These are phyloP conservation scores for Channallabes apus DNA, from an alignment of 2,797 vertebrate genomes.

Conservation along the genomic window DNA sequence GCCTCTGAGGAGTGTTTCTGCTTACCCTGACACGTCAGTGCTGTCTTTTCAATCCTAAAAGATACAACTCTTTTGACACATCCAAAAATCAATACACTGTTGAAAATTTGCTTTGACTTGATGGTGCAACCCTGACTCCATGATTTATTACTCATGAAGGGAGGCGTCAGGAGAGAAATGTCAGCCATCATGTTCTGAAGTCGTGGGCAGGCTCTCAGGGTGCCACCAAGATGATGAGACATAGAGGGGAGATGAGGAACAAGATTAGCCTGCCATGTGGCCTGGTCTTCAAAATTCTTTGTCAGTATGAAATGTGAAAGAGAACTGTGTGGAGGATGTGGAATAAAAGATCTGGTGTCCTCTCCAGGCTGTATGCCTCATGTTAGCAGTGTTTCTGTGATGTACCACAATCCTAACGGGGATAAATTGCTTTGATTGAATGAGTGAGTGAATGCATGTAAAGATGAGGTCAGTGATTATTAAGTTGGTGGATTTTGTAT, in stretches of 20 bases:
- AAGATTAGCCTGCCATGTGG: conserved; percentile 19
- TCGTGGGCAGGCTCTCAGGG: conserved; percentile 21
- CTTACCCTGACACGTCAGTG: conserved; percentile 44
- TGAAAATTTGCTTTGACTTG: conserved; percentile 49
- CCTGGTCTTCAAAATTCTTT: conserved; percentile 9
- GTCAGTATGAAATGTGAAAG: conserved; percentile 13
- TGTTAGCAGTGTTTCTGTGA: background rate
- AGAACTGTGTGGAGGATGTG: background rate
- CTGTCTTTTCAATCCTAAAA: conserved; percentile 40
- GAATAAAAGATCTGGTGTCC: background rate
- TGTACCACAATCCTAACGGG: background rate
- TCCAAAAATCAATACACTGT: conserved; percentile 50
- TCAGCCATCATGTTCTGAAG: conserved; percentile 46
- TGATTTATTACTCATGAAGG: conserved; percentile 53
- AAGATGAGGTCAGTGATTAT: background rate
- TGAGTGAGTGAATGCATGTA: background rate
- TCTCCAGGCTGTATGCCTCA: background rate
- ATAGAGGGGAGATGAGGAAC: conserved; percentile 28
- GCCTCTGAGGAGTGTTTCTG: conserved; percentile 31
- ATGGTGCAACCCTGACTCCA: conserved; percentile 47
- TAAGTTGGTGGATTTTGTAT: background rate
- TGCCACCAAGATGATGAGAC: conserved; percentile 36
- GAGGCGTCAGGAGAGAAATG: conserved; percentile 47
- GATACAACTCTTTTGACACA: conserved; percentile 44
- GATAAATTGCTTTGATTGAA: background rate